Percentiles rank a stretch among this genome's conserved stretches.
Evolutionary conservation across 2,797 vertebrate genomes (phyloP).

Genomic region (Sardinella longiceps): DNA sequence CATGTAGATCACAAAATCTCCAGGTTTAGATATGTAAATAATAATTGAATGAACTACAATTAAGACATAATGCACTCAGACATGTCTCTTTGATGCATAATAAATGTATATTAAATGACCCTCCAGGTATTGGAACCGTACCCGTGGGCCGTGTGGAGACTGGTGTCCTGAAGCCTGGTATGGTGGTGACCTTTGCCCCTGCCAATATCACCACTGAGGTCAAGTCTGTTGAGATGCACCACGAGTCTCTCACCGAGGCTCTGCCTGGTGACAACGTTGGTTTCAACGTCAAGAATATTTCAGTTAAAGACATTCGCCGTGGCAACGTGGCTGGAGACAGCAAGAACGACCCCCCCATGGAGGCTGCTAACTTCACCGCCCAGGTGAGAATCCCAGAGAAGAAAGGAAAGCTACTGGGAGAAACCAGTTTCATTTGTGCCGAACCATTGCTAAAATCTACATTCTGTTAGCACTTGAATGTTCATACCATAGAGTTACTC

Average conservation of each 20-base stretch:
- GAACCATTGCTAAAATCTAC: not conserved
- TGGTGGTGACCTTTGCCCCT: constrained; percentile 80
- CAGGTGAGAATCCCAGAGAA: constrained; percentile 65
- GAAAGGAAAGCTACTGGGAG: not conserved
- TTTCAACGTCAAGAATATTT: constrained; percentile 86
- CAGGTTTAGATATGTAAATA: not conserved
- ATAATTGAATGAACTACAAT: not conserved
- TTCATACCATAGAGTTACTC: not conserved
- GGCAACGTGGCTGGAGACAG: constrained; percentile 80
- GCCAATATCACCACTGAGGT: constrained; percentile 78
- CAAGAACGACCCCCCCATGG: constrained; percentile 77
- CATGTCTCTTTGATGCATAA: not conserved
- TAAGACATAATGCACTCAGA: not conserved
- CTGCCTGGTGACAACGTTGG: constrained; percentile 79
- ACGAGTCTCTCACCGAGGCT: constrained; percentile 76
- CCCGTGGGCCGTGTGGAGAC: constrained; percentile 81
- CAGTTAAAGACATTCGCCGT: constrained; percentile 79
- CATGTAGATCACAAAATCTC: not conserved
- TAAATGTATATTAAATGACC: not conserved
- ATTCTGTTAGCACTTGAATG: not conserved
- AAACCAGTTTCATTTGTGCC: not conserved
- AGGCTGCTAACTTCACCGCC: constrained; percentile 72
- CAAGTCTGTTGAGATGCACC: constrained; percentile 84
- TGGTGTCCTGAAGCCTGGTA: constrained; percentile 76
- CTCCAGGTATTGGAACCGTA: constrained; percentile 79